These are phyloP conservation scores for Tenthredo notha DNA, from an alignment of 2,888 invertebrate genomes.

Conservation along the genomic window DNA sequence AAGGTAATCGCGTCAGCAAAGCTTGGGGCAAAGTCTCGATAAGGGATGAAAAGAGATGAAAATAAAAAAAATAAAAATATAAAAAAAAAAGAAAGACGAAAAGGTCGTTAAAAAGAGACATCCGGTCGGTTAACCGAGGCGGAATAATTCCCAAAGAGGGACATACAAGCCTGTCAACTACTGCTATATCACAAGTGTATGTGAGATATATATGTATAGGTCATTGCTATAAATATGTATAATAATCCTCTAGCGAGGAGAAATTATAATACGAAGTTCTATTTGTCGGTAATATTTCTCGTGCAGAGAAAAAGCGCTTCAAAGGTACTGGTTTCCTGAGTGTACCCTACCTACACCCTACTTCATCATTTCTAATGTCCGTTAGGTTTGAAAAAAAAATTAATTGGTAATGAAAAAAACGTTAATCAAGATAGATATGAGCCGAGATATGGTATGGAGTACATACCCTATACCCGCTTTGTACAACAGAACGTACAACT, in stretches of 20 bases:
- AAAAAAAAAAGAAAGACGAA: neutral
- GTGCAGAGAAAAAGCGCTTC: neutral
- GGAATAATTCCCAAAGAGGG: neutral
- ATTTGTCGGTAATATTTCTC: neutral
- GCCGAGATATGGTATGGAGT: neutral
- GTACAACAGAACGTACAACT: neutral
- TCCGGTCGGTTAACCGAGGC: neutral
- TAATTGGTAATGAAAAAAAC: neutral
- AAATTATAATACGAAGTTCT: neutral
- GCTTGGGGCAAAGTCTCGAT: neutral
- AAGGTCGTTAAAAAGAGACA: neutral
- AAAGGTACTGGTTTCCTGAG: neutral
- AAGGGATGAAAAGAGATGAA: neutral
- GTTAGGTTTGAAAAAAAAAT: neutral
- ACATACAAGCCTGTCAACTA: neutral
- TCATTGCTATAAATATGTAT: neutral
- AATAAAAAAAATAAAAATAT: neutral
- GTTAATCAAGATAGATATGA: neutral
- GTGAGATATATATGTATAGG: neutral
- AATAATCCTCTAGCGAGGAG: neutral
- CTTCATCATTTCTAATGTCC: neutral
- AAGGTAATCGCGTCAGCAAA: neutral
- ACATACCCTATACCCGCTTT: neutral
- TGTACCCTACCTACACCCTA: neutral
- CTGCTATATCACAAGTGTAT: neutral